These are phyloP conservation scores for Hanleya hanleyi DNA, from an alignment of 2,888 invertebrate species.

Conservation along the genomic window DNA sequence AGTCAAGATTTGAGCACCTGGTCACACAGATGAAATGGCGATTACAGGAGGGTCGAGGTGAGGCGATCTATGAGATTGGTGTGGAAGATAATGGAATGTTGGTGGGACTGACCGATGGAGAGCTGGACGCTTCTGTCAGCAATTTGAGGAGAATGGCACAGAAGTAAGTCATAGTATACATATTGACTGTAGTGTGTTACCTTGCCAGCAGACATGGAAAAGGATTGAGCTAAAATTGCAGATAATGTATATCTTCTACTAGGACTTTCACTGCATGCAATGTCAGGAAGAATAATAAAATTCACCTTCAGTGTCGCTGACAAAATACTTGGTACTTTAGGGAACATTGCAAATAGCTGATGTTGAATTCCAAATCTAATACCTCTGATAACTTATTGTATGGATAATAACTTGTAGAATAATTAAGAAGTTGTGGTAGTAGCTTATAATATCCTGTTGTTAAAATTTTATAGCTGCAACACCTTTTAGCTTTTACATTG, in stretches of 20 bases:
- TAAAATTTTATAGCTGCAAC: too few relatives aligned
- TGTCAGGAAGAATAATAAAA: too few relatives aligned
- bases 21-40: constrained; percentile 99
- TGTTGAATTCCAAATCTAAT: too few relatives aligned
- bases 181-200: neutral
- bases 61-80: constrained; percentile 98
- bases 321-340: too few relatives aligned
- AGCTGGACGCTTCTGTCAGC: constrained; percentile 89
- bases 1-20: constrained; percentile 93
- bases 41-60: constrained; percentile 94
- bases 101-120: constrained; percentile 86
- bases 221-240: neutral
- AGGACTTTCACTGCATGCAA: too few relatives aligned
- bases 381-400: too few relatives aligned
- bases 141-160: constrained; percentile 91
- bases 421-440: too few relatives aligned
- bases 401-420: too few relatives aligned
- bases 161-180: constrained; percentile 73
- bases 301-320: too few relatives aligned
- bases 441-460: too few relatives aligned
- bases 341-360: too few relatives aligned
- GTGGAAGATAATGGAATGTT: constrained; percentile 80
- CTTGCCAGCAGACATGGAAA: neutral
- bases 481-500: too few relatives aligned
- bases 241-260: neutral